Evolutionary conservation across 2,888 invertebrate genomes (phyloP).

Genomic region (Sympetrum striolatum): DNA sequence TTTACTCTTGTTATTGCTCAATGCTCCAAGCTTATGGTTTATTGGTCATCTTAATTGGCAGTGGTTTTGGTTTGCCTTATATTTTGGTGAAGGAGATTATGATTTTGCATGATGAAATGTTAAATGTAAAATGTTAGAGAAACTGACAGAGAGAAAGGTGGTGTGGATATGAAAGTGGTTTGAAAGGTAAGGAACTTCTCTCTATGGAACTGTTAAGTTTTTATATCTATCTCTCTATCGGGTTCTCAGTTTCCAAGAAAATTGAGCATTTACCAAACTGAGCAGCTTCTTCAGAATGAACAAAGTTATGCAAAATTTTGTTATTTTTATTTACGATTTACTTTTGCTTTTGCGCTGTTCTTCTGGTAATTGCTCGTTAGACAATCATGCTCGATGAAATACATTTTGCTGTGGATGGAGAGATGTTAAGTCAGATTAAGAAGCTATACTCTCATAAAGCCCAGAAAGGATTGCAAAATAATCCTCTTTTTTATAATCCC

Average conservation of each 20-base stretch:
- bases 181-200: constrained; percentile 1
- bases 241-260: background rate
- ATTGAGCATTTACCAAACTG: background rate
- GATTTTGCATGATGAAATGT: background rate
- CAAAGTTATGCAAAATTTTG: background rate
- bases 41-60: background rate
- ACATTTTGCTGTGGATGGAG: background rate
- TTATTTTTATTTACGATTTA: background rate
- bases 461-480: no score
- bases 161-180: constrained; percentile 5
- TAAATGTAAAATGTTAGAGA: background rate
- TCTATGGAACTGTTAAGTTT: background rate
- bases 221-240: constrained; percentile 1
- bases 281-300: background rate
- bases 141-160: constrained; percentile 10
- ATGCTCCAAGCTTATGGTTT: background rate
- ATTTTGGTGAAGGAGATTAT: background rate
- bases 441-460: no score
- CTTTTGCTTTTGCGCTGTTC: background rate
- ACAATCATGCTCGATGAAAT: background rate
- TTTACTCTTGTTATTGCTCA: no score
- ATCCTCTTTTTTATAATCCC: no score
- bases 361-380: background rate
- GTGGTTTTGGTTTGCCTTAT: constrained; percentile 15
- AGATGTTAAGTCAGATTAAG: no score